Percentiles rank a stretch among this genome's conserved stretches.
These are phyloP conservation scores for Chloroclysta siterata DNA, from an alignment of 2,888 invertebrate genomes.

Conservation along the genomic window DNA sequence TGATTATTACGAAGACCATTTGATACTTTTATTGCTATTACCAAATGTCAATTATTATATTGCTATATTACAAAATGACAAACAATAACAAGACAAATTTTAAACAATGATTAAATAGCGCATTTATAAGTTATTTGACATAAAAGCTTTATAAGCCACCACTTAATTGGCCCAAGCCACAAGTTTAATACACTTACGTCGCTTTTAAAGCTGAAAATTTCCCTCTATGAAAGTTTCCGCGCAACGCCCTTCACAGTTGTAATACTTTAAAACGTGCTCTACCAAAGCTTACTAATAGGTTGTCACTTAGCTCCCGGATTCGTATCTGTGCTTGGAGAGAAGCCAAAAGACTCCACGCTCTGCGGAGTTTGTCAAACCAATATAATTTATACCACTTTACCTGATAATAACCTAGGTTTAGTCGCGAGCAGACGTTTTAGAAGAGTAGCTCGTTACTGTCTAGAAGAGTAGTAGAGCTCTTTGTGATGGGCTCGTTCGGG, in stretches of 20 bases:
- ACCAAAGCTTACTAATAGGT: conserved; percentile 15
- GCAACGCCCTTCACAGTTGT: conserved; percentile 9
- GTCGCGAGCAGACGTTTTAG: no score
- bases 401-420: conserved; percentile 1
- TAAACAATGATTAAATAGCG: no score
- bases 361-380: conserved; percentile 2
- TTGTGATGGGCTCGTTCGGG: no score
- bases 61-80: no score
- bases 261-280: conserved; percentile 5
- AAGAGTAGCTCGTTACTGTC: no score
- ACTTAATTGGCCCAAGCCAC: not conserved
- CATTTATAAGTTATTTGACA: no score
- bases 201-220: conserved; percentile 6
- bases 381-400: conserved; percentile 11
- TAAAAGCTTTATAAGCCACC: no score
- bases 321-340: not conserved
- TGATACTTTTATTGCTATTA: no score
- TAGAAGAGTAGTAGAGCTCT: no score
- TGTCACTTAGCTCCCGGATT: conserved; percentile 4
- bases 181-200: conserved; percentile 3
- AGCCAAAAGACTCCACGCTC: conserved; percentile 3
- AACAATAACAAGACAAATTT: no score
- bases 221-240: conserved; percentile 11
- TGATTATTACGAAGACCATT: no score
- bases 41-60: no score